Base-by-base conservation (phyloP, 2,888 invertebrate species). In the Arrhopalites spinosus region DNA sequence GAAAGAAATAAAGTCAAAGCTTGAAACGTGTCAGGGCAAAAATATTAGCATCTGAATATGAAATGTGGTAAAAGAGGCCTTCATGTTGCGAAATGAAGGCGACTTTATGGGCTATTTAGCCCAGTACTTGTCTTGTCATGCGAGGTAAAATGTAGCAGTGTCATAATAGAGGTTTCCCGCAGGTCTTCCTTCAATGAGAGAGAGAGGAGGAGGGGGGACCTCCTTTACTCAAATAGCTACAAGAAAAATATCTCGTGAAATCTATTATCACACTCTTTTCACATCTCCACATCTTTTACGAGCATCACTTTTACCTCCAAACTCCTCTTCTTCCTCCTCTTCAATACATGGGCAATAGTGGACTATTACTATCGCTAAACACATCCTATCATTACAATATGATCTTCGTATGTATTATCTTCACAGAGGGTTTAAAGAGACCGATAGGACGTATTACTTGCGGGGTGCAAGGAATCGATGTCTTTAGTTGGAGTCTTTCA, bases 1-100 rank as follows among this genome's bases (percentile, higher is more conserved):
- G 63, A 64, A 59, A 50, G 50, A 63, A 63, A 61, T 73, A 61
- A 64, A 74, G 67, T 66, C 45, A 45, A 23, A 71, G 71, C 59
- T 68, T 43, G 59, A 71, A 71, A 71, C 59, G 59, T 59, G 71
- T 71, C 71, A 71, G 71, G 59, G 76, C 75, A 75, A 53, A 73
- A 74, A 74, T 77, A 80, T 80, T 80, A 80, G 78, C 80, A 80
- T 80, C 75, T 80, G 74, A 80, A 80, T 79, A 74, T 72, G 76
- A 68, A n/a, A 76, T 73, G 70, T 53, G 69, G 76, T 73, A 78
- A 71, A 75, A 74, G 76, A 76, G 73, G 69, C 74, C 59, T 71
- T 71, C 71, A 71, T 59, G 71, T 81, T 81, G 81, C 81, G 81
- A 81, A 81, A 81, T 81, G 79, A 78, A 76, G 73, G 81, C 77